These are phyloP conservation scores for Eustalomyia histrio DNA, from an alignment of 2,888 invertebrate genomes.

Conservation along the genomic window DNA sequence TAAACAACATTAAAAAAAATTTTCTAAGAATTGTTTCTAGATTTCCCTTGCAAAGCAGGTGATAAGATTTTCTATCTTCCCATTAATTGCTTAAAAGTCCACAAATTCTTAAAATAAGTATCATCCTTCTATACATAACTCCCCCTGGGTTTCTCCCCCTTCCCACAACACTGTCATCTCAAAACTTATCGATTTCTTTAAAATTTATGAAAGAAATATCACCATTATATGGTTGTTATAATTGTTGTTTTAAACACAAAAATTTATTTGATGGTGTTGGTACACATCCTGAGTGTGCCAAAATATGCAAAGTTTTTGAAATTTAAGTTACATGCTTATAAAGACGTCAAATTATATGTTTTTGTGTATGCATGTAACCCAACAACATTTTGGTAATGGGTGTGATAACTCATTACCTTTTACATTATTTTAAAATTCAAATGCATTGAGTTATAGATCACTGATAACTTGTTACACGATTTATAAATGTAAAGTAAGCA, in stretches of 20 bases:
- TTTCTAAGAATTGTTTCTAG: too few relatives aligned
- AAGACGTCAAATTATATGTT: conserved; percentile 17
- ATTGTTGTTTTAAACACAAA: conserved; percentile 25
- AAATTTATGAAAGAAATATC: not conserved
- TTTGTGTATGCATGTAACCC: not conserved
- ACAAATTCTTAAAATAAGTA: too few relatives aligned
- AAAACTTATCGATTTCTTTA: conserved; percentile 47
- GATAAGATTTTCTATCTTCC: too few relatives aligned
- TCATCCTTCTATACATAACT: not conserved
- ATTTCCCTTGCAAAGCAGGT: too few relatives aligned
- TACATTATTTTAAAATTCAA: too few relatives aligned
- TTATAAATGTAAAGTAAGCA: too few relatives aligned
- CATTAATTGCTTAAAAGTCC: too few relatives aligned
- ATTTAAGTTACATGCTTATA: conserved; percentile 17
- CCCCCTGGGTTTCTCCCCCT: not conserved
- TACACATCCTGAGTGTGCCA: conserved; percentile 29
- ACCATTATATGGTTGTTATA: conserved; percentile 31
- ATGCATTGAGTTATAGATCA: too few relatives aligned
- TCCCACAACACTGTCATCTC: not conserved
- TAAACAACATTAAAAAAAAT: too few relatives aligned
- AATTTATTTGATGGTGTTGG: conserved; percentile 17
- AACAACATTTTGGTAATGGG: too few relatives aligned
- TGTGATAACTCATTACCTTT: too few relatives aligned
- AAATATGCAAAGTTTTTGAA: conserved; percentile 17
- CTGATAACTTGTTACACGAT: too few relatives aligned